Conservation (phyloP, 2,113 vertebrate genomes). For the Cebus imitator region DNA sequence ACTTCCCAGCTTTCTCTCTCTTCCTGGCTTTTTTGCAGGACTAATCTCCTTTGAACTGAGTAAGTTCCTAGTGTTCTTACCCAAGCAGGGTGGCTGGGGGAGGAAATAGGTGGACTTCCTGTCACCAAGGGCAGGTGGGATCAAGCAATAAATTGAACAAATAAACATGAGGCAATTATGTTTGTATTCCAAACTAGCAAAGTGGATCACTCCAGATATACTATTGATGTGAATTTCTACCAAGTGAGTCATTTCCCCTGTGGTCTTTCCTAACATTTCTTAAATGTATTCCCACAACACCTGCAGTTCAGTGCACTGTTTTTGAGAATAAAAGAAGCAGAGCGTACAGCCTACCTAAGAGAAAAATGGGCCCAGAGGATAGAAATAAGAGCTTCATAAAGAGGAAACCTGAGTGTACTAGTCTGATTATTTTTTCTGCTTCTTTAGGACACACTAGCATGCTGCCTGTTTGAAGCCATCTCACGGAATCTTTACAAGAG, state of each 20-base stretch:
- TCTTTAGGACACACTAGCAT: neutral
- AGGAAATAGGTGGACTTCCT: slow-evolving; percentile 27
- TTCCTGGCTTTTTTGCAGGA: neutral
- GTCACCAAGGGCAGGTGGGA: neutral
- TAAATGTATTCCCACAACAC: neutral
- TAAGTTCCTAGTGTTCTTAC: neutral
- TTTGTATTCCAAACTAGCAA: neutral
- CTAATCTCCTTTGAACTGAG: neutral
- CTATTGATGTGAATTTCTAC: neutral
- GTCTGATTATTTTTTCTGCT: neutral
- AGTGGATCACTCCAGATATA: neutral
- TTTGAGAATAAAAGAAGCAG: slow-evolving; percentile 1
- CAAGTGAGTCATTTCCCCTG: slow-evolving; percentile 46
- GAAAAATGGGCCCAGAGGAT: neutral
- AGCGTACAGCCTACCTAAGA: neutral
- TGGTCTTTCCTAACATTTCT: neutral
- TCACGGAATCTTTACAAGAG: neutral
- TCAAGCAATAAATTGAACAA: neutral
- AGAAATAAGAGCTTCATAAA: neutral
- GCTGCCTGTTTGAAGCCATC: neutral
- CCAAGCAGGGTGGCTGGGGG: neutral
- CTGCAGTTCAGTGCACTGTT: neutral
- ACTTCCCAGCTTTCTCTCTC: neutral
- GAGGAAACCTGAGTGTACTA: neutral
- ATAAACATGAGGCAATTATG: neutral